phyloP scores from a whole-genome alignment of 2,888 invertebrate species.

The Muschampia plurimacula region DNA sequence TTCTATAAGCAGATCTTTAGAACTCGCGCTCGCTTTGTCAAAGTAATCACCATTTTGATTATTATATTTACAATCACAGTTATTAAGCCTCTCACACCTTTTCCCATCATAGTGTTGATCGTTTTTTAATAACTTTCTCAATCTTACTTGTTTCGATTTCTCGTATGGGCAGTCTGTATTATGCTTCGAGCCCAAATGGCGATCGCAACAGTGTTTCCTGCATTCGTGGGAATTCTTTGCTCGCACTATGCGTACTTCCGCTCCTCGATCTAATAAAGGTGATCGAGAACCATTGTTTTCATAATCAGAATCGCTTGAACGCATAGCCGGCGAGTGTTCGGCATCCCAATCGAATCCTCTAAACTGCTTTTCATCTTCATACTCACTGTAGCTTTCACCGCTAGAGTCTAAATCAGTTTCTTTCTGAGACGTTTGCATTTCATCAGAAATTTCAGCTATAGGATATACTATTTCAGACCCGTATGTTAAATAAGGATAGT shows the following conservation, averaged over 20 bases:
- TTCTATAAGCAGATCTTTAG: conserved; percentile 89
- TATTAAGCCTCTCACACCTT: conserved; percentile 58
- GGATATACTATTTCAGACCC: conserved; percentile 93
- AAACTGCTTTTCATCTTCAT: conserved; percentile 86
- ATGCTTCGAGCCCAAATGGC: conserved; percentile 61
- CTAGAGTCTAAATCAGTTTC: conserved; percentile 87
- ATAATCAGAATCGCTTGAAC: conserved; percentile 88
- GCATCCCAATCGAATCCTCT: conserved; percentile 82
- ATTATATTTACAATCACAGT: conserved; percentile 71
- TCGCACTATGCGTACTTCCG: conserved; percentile 75
- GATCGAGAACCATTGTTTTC: conserved; percentile 90
- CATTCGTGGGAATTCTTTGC: conserved; percentile 69
- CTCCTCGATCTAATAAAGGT: conserved; percentile 86
- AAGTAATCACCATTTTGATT: conserved; percentile 74
- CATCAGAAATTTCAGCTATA: conserved; percentile 94
- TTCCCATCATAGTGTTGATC: conserved; percentile 63
- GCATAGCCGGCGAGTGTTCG: conserved; percentile 73
- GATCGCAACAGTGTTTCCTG: conserved; percentile 73
- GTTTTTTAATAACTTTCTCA: conserved; percentile 72
- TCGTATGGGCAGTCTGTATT: conserved; percentile 65
- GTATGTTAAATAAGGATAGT: conserved; percentile 89
- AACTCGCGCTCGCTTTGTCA: conserved; percentile 89
- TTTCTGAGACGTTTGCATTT: conserved; percentile 89
- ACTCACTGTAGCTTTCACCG: conserved; percentile 87
- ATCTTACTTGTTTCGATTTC: conserved; percentile 74